Evolutionary conservation across 2,113 vertebrate genomes (phyloP).

Genomic region (Glaucomys volans): DNA sequence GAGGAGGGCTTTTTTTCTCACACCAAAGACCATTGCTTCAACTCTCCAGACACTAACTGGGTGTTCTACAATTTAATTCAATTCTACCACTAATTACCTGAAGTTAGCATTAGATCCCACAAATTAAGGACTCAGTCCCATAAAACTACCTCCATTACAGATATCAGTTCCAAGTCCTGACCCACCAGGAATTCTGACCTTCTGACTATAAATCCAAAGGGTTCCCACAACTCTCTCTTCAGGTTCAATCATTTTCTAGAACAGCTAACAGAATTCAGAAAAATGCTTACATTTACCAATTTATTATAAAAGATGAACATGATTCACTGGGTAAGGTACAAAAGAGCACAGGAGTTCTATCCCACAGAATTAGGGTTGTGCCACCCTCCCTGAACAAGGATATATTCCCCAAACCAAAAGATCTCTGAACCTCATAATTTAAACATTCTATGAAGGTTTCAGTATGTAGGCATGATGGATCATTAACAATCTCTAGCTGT

Average conservation of each 20-base stretch:
- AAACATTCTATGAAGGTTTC: background rate
- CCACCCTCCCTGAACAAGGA: background rate
- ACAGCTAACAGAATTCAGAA: background rate
- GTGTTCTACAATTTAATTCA: conserved; percentile 18
- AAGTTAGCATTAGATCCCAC: background rate
- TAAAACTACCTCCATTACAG: background rate
- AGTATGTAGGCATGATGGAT: background rate
- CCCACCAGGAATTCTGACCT: background rate
- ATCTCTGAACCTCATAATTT: background rate
- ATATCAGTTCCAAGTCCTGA: background rate
- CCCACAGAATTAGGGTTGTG: background rate
- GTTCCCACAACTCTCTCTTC: background rate
- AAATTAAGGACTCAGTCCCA: background rate
- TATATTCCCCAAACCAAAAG: background rate
- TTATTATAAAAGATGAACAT: background rate
- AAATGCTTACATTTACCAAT: background rate
- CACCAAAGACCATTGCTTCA: background rate
- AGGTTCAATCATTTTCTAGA: background rate
- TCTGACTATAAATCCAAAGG: background rate
- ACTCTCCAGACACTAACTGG: background rate
- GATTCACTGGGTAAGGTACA: background rate
- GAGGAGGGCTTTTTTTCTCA: background rate
- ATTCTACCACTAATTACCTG: background rate
- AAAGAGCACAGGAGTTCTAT: background rate
- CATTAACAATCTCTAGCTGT: background rate